Percentiles rank a stretch among this genome's conserved stretches.
Evolutionary conservation across 2,888 invertebrate genomes (phyloP).

Genomic region (Parapristionchus giblindavisi): DNA sequence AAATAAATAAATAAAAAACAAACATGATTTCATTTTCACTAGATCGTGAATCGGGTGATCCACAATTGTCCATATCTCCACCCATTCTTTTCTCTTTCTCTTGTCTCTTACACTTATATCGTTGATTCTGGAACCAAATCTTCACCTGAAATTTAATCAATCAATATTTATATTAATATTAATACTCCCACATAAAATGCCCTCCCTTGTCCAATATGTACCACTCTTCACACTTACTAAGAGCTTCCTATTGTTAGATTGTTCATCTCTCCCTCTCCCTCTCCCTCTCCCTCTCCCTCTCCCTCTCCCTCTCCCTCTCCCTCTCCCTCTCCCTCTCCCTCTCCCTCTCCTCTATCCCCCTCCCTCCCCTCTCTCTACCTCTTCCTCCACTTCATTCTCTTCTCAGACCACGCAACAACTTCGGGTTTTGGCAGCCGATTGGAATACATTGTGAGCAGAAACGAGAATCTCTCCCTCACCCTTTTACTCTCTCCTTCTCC

Average conservation of each 20-base stretch:
- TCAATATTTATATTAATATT: neutral
- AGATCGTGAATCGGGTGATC: constrained; percentile 18
- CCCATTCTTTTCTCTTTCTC: constrained; percentile 95
- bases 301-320: neutral
- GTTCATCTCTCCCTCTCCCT: too few species aligned
- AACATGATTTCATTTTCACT: constrained; percentile 6
- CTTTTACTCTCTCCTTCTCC: too few species aligned
- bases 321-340: neutral
- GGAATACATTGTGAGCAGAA: too few species aligned
- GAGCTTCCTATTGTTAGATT: too few species aligned
- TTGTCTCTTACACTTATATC: constrained; percentile 97
- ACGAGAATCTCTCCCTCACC: too few species aligned
- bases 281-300: constrained; percentile 2
- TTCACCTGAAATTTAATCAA: constrained; percentile 37
- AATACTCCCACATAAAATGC: neutral
- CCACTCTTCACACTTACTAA: too few species aligned
- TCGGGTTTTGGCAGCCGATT: too few species aligned
- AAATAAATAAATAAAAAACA: too few species aligned
- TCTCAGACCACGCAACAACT: neutral
- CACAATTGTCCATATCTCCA: constrained; percentile 9
- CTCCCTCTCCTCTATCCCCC: neutral
- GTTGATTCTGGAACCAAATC: constrained; percentile 81
- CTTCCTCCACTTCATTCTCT: constrained; percentile 5
- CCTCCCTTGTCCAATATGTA: too few species aligned
- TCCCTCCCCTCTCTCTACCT: neutral